Evolutionary conservation across 2,888 invertebrate genomes (phyloP), one percentile per base, ranked within the genome.

Genomic region (Philhelius pedissequus): DNA sequence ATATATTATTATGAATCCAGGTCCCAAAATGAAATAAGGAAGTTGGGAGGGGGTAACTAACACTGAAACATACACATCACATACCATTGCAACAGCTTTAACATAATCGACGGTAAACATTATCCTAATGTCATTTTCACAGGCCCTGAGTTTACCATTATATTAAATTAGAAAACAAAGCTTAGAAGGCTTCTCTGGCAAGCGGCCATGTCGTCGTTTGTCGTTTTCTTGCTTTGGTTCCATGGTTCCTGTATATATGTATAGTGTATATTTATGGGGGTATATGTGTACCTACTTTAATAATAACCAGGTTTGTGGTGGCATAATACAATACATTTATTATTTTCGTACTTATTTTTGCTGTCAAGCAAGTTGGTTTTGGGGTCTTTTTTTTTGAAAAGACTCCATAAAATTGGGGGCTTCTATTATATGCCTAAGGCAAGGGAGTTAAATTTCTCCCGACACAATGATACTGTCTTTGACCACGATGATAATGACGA

Each of bases 291-390:
- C n/a, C 48, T 22, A n/a, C n/a, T 48, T 20, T 56, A 43, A 56
- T 83, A 75, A 74, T 58, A 83, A 78, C 69, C 83, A 78, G 83
- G 83, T 83, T 78, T 43, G 56, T 69, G 56, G 52, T 66, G 64
- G 69, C 58, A 60, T 74, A 78, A 75, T 83, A 83, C 74, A 75
- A 83, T 83, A 83, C 69, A 69, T 78, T 83, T 78, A 83, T 83
- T 83, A 83, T 78, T 58, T 69, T 74, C 35, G 73, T 78, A 68
- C 82, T 73, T 82, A 48, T 77, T 73, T 56, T 48, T 69, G 43
- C 73, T 50, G 60, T 50, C 38, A 52, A 38, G 30, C 20, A 38
- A 38, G 38, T 15, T 52, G 66, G 75, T 27, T 30, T 32, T 5
- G n/a, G 35, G 48, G 27, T 64, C 40, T 15, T 62, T 50, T 15